Percentiles rank a stretch among this genome's conserved stretches.
Conservation (phyloP, 2,888 invertebrate genomes). For the Glyphotaelius pellucidus region DNA sequence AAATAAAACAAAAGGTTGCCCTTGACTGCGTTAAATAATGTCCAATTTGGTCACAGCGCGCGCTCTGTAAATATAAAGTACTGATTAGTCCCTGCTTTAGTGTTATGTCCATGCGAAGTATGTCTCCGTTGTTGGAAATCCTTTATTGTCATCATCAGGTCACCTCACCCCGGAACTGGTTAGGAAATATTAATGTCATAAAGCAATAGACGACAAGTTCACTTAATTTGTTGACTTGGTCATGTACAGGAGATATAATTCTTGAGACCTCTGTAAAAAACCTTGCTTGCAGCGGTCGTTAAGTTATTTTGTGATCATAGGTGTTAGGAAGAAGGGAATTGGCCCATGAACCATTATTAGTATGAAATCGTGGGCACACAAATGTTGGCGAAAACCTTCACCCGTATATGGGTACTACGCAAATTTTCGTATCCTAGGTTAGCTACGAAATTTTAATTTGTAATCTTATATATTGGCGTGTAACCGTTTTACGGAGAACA, state of each 20-base stretch:
- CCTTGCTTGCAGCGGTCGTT: background rate
- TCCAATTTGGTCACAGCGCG: background rate
- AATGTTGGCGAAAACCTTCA: no score
- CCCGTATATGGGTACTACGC: no score
- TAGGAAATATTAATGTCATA: background rate
- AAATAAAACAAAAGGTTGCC: background rate
- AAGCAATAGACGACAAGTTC: background rate
- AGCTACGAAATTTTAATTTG: no score
- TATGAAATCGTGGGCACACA: no score
- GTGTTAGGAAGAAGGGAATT: no score
- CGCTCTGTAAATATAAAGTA: background rate
- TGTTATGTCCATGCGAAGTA: background rate
- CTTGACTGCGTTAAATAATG: background rate
- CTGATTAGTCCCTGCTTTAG: background rate
- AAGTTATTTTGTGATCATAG: background rate
- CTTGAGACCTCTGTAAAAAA: background rate
- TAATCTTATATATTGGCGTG: no score
- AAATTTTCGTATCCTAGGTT: no score
- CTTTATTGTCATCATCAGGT: background rate
- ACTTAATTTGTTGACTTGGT: background rate
- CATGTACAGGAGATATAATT: background rate
- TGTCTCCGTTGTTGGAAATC: background rate
- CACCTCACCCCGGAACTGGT: background rate
- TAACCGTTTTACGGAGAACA: no score
- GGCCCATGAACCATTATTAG: no score